A percentile compares a stretch with the other conserved stretches of the same genome.
Evolutionary conservation across 2,888 invertebrate genomes (phyloP).

Genomic region (Cremastobaeus sp.): DNA sequence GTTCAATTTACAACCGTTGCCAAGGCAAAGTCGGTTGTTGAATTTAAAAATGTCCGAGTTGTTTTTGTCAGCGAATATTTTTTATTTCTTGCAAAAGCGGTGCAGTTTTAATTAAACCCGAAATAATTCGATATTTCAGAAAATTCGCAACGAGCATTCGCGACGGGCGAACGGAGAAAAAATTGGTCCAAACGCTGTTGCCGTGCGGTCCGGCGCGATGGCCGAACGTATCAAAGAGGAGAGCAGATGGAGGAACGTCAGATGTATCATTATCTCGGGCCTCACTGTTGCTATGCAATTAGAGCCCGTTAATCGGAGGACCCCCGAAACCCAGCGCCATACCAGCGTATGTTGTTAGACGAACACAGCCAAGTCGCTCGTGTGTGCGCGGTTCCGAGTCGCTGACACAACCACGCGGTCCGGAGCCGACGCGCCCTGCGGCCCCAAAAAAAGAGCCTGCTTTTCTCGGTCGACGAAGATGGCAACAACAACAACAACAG

Average conservation of each 20-base stretch:
- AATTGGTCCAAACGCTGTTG: conserved; percentile 70
- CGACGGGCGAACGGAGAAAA: too few relatives aligned
- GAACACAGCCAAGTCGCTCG: conserved; percentile 5
- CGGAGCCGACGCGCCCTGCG: conserved; percentile 17
- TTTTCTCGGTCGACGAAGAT: conserved; percentile 63
- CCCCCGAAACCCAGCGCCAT: conserved; percentile 39
- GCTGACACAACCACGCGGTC: conserved; percentile 37
- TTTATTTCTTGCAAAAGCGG: too few relatives aligned
- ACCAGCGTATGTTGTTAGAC: conserved; percentile 25
- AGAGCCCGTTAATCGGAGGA: conserved; percentile 75
- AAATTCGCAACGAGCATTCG: conserved; percentile 41
- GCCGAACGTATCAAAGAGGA: conserved; percentile 20
- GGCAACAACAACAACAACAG: conserved; percentile 71
- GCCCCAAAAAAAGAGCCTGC: conserved; percentile 10
- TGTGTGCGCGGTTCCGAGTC: conserved; percentile 32
- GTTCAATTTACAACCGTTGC: not conserved
- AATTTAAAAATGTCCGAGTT: not conserved
- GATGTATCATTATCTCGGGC: conserved; percentile 76
- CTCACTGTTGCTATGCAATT: conserved; percentile 77
- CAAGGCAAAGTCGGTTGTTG: not conserved
- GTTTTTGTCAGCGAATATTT: not conserved
- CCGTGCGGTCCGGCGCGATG: conserved; percentile 40
- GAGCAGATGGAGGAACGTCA: conserved; percentile 64
- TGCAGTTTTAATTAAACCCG: too few relatives aligned
- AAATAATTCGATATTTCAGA: not conserved